These are phyloP conservation scores for Vimba vimba DNA, from an alignment of 2,113 vertebrate species.

Conservation along the genomic window DNA sequence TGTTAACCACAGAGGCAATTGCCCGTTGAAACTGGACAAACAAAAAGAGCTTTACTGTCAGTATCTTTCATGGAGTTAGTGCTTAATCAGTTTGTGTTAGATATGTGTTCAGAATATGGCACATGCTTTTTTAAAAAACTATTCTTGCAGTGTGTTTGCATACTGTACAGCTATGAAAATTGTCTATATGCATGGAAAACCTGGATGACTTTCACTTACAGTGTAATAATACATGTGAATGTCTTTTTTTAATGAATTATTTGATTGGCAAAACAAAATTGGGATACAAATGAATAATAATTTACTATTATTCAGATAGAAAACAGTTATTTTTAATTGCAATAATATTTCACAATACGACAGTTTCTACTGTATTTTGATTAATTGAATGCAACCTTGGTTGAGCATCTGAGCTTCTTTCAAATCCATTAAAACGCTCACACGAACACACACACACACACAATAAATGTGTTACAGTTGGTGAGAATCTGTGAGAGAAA, in stretches of 20 bases:
- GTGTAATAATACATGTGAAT: neutral
- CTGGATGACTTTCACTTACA: neutral
- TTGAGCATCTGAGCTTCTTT: neutral
- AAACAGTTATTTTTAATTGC: neutral
- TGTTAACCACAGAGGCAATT: constrained; percentile 21
- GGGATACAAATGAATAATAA: neutral
- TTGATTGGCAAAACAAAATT: neutral
- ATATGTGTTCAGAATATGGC: neutral
- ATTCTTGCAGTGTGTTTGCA: neutral
- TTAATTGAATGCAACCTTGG: neutral
- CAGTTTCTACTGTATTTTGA: neutral
- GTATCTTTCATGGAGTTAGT: neutral
- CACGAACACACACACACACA: neutral
- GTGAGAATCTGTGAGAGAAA: neutral
- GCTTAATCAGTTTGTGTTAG: neutral
- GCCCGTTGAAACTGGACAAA: neutral
- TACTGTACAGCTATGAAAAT: neutral
- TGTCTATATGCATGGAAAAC: neutral
- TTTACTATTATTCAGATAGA: neutral
- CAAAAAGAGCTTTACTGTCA: neutral
- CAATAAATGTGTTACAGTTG: neutral
- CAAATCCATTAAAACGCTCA: neutral
- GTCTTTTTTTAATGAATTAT: neutral
- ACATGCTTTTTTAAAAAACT: no score
- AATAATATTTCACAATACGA: neutral